A percentile compares a stretch with the other conserved stretches of the same genome.
Evolutionary conservation across 2,888 invertebrate genomes (phyloP).

Genomic region (Lasius platythorax): DNA sequence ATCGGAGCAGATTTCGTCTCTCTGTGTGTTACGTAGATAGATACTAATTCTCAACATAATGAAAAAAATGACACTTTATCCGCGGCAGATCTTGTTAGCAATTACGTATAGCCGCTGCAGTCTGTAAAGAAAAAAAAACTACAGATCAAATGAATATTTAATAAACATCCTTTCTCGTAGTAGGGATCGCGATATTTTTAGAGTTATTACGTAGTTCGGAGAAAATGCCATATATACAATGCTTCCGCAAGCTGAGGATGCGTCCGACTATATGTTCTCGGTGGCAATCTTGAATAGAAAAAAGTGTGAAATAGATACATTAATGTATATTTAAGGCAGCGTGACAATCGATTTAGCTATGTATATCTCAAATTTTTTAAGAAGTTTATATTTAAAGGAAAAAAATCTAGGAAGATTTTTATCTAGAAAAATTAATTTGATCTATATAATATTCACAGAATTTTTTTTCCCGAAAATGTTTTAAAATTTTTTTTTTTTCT

Average conservation of each 20-base stretch:
- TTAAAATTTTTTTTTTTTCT: background rate
- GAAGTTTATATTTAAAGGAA: background rate
- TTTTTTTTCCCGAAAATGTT: background rate
- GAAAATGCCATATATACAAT: conserved; percentile 1
- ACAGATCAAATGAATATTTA: conserved; percentile 22
- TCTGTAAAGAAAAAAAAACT: background rate
- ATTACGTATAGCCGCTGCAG: background rate
- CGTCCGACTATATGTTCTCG: conserved; percentile 24
- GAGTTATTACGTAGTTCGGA: conserved; percentile 18
- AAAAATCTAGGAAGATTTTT: background rate
- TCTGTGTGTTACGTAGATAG: conserved; percentile 27
- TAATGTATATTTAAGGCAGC: background rate
- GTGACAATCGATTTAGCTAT: conserved; percentile 25
- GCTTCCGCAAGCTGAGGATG: conserved; percentile 17
- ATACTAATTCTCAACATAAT: conserved; percentile 19
- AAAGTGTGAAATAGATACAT: background rate
- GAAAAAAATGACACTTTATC: conserved; percentile 7
- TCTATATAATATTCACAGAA: background rate
- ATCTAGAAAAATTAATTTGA: background rate
- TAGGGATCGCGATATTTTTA: conserved; percentile 31
- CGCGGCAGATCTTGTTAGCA: conserved; percentile 24
- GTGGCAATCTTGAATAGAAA: conserved; percentile 18
- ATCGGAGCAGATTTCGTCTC: conserved; percentile 6
- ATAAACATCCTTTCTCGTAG: conserved; percentile 26
- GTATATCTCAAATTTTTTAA: background rate